Evolutionary conservation across 2,888 invertebrate genomes (phyloP), one percentile per base, ranked within the genome.

Genomic region (Siphonodentalium dalli): DNA sequence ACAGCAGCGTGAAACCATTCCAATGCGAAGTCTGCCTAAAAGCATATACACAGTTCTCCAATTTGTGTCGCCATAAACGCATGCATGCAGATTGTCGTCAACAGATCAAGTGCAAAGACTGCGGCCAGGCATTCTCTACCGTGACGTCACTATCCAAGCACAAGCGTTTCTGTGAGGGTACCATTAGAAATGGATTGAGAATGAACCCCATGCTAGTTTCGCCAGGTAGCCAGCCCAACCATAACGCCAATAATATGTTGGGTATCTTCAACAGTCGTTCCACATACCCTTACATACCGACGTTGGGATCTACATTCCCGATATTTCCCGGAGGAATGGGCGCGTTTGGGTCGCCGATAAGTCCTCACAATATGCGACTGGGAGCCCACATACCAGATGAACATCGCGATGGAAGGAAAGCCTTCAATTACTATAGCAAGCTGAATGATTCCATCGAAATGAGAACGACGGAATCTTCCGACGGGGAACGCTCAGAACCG

Each of bases 51-150:
- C 99, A 99, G 85, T 99, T 99, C 83, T 98, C 97, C 33, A 99
- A 99, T 83, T 86, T 99, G 76, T 99, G 99, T 80, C 90, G 99
- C n/a, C 99, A 99, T 85, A 96, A 94, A 80, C 92, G 98, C 53
- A 97, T 98, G 94, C 99, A 99, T 86, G 89, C 91, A 48, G 91
- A 93, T 79, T 98, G 97, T 82, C 90, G 94, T 72, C 90, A 90
- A 83, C 90, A 80, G 68, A 92, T 93, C 77, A 94, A 93, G 85
- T 98, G 97, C 84, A 88, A 87, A 74, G 94, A 95, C 87, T 98
- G 97, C 79, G 90, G 90, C 24, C 93, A 95, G 78, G 89, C 91
- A 28, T 98, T 97, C 84, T 90, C 90, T 53, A 94, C 95, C 0
- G 89, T 90, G 54, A 92, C 94, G 2, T 92, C 94, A 26, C 86